Evolutionary conservation across 2,888 invertebrate genomes (phyloP).

Genomic region (Gordius sp.): DNA sequence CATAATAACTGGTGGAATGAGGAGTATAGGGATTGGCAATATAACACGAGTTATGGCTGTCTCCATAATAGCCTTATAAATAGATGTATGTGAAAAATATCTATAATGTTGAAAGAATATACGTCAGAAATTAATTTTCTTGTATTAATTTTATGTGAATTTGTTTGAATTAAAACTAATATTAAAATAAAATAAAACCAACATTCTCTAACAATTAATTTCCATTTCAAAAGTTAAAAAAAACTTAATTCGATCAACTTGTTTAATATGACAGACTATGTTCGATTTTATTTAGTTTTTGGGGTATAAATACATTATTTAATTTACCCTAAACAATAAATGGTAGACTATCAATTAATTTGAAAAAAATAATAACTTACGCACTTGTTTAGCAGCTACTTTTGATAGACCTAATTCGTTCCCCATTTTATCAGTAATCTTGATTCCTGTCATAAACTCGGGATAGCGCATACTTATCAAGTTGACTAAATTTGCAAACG

Average conservation of each 20-base stretch:
- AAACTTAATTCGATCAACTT: too few relatives aligned
- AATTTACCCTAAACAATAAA: too few relatives aligned
- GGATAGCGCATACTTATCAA: conserved; percentile 32
- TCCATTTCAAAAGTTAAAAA: too few relatives aligned
- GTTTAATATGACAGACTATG: too few relatives aligned
- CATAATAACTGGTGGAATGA: conserved; percentile 29
- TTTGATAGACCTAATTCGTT: conserved; percentile 31
- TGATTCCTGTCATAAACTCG: conserved; percentile 30
- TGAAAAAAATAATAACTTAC: background rate
- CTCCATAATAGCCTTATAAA: conserved; percentile 27
- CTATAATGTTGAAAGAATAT: background rate
- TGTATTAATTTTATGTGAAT: too few relatives aligned
- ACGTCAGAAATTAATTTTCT: too few relatives aligned
- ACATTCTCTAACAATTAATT: too few relatives aligned
- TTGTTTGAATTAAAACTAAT: too few relatives aligned
- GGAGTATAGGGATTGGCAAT: conserved; percentile 28
- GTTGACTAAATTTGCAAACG: conserved; percentile 30
- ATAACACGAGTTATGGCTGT: conserved; percentile 29
- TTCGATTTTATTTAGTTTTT: background rate
- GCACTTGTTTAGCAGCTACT: conserved; percentile 31
- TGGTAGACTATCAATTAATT: too few relatives aligned
- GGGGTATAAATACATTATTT: too few relatives aligned
- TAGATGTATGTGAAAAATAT: conserved; percentile 15
- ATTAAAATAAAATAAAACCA: too few relatives aligned
- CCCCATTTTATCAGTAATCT: conserved; percentile 29